Evolutionary conservation across 2,113 vertebrate species (phyloP).

Genomic region (Orthonyx spaldingii): DNA sequence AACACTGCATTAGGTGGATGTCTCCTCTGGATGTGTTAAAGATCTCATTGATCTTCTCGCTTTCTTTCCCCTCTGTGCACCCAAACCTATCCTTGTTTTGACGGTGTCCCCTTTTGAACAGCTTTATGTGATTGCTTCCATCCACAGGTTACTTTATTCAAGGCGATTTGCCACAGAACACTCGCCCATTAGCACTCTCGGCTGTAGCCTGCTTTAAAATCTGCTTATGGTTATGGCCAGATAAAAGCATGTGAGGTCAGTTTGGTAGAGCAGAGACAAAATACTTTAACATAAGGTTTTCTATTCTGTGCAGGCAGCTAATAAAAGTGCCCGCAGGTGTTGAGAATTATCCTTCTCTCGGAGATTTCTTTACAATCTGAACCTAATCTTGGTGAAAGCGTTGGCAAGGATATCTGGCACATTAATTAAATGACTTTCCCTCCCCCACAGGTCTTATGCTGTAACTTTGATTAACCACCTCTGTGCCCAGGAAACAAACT

Average conservation of each 20-base stretch:
- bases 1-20: rapidly evolving
- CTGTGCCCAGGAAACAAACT: constrained; percentile 4
- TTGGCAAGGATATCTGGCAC: constrained; percentile 55
- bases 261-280: constrained; percentile 37
- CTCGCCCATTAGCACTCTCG: constrained; percentile 18
- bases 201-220: constrained; percentile 32
- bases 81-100: background rate
- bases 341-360: constrained; percentile 58
- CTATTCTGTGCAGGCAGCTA: constrained; percentile 43
- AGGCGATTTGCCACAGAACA: constrained; percentile 7
- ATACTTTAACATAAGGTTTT: constrained; percentile 51
- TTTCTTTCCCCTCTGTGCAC: background rate
- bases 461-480: constrained; percentile 51
- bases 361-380: constrained; percentile 62
- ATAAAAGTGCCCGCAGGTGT: constrained; percentile 63
- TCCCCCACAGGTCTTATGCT: constrained; percentile 13
- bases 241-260: constrained; percentile 45
- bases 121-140: constrained; percentile 17
- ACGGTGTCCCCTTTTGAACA: background rate
- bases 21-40: background rate
- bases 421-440: constrained; percentile 49
- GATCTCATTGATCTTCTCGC: background rate
- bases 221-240: constrained; percentile 53
- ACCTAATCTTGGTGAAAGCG: constrained; percentile 61
- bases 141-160: background rate